Conservation (phyloP, 2,113 vertebrate genomes). For the Xiphophorus couchianus region DNA sequence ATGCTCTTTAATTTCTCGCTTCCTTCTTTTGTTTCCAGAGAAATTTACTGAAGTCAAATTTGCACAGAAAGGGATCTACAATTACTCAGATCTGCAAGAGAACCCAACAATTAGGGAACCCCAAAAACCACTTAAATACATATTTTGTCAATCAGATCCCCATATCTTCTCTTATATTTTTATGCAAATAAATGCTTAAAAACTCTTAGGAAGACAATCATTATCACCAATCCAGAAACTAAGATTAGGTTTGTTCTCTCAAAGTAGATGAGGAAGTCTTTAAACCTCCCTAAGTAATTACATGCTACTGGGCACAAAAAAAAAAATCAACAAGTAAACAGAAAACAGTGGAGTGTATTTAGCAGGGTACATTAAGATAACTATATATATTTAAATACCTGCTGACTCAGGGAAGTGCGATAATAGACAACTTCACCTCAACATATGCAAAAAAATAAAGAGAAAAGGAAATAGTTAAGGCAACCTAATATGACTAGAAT, state of each 20-base stretch:
- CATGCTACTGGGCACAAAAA: not conserved
- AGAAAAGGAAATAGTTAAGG: not conserved
- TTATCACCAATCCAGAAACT: conserved; percentile 41
- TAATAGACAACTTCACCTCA: not conserved
- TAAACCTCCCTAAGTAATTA: not conserved
- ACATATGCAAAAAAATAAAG: not conserved
- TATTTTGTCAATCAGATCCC: conserved; percentile 1
- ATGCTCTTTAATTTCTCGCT: conserved; percentile 41
- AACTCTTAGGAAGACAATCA: conserved; percentile 37
- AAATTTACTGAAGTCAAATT: conserved; percentile 26
- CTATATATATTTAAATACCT: not conserved
- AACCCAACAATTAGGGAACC: conserved; percentile 40
- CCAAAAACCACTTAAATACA: not conserved
- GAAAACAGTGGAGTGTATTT: not conserved
- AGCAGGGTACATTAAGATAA: not conserved
- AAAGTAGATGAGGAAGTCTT: not conserved
- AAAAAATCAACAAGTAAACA: not conserved
- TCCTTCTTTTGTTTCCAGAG: conserved; percentile 44
- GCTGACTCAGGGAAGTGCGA: not conserved
- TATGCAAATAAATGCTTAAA: conserved; percentile 31
- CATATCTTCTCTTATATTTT: conserved; percentile 1
- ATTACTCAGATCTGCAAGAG: conserved; percentile 18
- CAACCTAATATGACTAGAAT: too few relatives aligned
- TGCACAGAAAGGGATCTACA: conserved; percentile 18
- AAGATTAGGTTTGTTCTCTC: conserved; percentile 12